A percentile compares a stretch with the other conserved stretches of the same genome.
phyloP scores from a whole-genome alignment of 1,140 invertebrate species.

The Cotesia typhae region DNA sequence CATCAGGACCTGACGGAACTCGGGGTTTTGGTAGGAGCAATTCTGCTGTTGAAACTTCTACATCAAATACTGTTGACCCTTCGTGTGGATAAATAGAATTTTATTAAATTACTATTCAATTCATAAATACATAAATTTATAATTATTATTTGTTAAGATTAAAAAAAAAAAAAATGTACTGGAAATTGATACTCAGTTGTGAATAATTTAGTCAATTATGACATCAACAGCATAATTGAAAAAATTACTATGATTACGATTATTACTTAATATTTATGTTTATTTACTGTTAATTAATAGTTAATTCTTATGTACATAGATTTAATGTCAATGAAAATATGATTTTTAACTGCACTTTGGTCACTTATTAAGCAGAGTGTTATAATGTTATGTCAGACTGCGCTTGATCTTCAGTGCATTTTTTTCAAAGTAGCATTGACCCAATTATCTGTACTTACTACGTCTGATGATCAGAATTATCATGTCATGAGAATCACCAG shows the following conservation, averaged over 20 bases:
- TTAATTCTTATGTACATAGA: no score
- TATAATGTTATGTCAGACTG: no score
- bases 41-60: conserved; percentile 16
- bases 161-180: no score
- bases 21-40: conserved; percentile 72
- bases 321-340: no score
- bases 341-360: no score
- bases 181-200: no score
- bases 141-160: background rate
- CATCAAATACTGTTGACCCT: conserved; percentile 14
- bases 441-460: background rate
- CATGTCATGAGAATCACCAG: conserved; percentile 7
- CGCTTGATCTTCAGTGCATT: background rate
- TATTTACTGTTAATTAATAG: no score
- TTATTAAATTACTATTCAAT: background rate
- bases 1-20: conserved; percentile 84
- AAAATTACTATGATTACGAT: no score
- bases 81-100: conserved; percentile 19
- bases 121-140: background rate
- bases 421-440: conserved; percentile 20
- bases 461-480: conserved; percentile 7
- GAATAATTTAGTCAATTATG: no score
- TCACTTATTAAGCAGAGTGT: no score
- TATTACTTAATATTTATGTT: no score
- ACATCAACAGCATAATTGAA: no score